phyloP scores from a whole-genome alignment of 2,797 vertebrate genomes.

The Phyllotis vaccarum region DNA sequence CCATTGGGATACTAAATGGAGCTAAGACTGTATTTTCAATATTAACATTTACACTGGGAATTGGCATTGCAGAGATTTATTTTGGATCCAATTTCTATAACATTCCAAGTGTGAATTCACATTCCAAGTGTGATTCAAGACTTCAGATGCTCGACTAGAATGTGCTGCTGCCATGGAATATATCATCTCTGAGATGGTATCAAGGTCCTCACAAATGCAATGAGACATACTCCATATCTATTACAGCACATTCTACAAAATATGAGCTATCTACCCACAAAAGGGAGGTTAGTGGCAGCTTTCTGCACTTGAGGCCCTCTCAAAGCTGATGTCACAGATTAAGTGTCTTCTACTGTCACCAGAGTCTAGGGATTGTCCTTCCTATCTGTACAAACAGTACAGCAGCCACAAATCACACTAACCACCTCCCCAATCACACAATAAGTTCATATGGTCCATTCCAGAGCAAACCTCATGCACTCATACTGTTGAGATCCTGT shows the following conservation, averaged over 20 bases:
- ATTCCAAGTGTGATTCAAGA: background rate
- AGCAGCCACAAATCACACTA: background rate
- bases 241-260: background rate
- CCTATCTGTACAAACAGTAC: background rate
- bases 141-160: background rate
- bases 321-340: background rate
- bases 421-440: background rate
- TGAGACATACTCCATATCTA: rapidly evolving
- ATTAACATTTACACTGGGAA: background rate
- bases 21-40: background rate
- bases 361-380: background rate
- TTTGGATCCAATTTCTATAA: background rate
- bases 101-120: background rate
- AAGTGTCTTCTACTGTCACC: background rate
- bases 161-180: rapidly evolving
- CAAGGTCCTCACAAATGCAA: background rate
- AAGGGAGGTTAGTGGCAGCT: background rate
- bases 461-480: background rate
- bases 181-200: background rate
- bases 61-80: background rate
- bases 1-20: background rate
- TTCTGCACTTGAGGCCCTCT: background rate
- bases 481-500: background rate
- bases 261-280: background rate
- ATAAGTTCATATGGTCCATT: background rate